Evolutionary conservation across 2,113 vertebrate genomes (phyloP).

Genomic region (Ellobius talpinus): DNA sequence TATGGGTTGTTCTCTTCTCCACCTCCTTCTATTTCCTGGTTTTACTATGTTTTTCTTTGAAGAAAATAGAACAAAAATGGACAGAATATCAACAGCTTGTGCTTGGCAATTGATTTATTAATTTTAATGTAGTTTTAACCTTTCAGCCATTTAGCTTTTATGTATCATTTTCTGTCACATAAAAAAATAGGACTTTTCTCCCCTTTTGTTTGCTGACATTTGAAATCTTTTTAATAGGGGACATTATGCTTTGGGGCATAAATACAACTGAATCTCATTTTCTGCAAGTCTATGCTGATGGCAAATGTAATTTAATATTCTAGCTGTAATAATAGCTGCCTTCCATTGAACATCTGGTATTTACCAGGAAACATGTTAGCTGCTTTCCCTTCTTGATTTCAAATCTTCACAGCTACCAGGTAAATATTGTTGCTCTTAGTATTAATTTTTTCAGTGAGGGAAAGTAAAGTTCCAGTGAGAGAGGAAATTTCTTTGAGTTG

Average conservation of each 20-base stretch:
- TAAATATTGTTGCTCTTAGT: slow-evolving; percentile 33
- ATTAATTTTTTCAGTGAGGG: background rate
- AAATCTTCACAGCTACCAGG: slow-evolving; percentile 22
- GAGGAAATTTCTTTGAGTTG: background rate
- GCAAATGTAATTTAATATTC: slow-evolving; percentile 69
- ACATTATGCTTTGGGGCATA: slow-evolving; percentile 60
- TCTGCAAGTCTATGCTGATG: slow-evolving; percentile 46
- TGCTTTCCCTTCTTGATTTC: slow-evolving; percentile 54
- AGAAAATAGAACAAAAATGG: slow-evolving; percentile 16
- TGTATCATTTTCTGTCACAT: slow-evolving; percentile 44
- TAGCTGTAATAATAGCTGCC: slow-evolving; percentile 38
- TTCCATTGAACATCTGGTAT: slow-evolving; percentile 59
- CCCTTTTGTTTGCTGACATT: slow-evolving; percentile 67
- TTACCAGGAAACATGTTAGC: slow-evolving; percentile 40
- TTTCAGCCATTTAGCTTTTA: slow-evolving; percentile 63
- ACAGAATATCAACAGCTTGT: slow-evolving; percentile 25
- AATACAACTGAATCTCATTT: slow-evolving; percentile 71
- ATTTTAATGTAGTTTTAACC: slow-evolving; percentile 71
- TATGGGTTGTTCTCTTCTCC: background rate
- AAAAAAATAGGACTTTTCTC: slow-evolving; percentile 49
- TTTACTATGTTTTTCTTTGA: background rate
- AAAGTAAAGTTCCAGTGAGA: background rate
- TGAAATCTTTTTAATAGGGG: slow-evolving; percentile 65
- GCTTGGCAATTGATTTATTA: slow-evolving; percentile 58
- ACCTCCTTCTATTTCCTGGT: background rate